Base-by-base conservation (phyloP, 2,888 invertebrate genomes). In the Tenthredo livida region DNA sequence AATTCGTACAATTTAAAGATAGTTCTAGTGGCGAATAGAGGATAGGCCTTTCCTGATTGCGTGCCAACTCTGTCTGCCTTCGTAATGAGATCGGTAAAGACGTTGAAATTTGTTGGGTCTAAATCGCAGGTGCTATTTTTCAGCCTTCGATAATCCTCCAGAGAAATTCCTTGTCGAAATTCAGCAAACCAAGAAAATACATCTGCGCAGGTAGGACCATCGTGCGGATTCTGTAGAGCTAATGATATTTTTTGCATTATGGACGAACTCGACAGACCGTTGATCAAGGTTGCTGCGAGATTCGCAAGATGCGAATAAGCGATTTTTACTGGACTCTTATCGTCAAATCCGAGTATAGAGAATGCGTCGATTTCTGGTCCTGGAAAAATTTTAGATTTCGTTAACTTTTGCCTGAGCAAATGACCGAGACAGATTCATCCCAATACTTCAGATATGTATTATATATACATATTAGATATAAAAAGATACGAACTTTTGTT, bases 51-150 rank as follows among this genome's bases (percentile, higher is more conserved):
- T n/a, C 87, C 86, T 0, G 91, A 89, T 21, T 85, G 87, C 9
- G 84, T 29, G 90, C 91, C 92, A 5, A 87, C 37, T 3, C 47
- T 80, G 9, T 85, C 86, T 70, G 89, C 87, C 7, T 85, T 85
- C 85, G 89, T 67, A 70, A 89, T 89, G 0, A 92, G 86, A 72
- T 92, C 90, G 29, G 88, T 89, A 75, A 88, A 92, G 0, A 86
- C 88, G 40, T 92, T 92, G 67, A 92, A 92, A 54, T 90, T 88
- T 0, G 90, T 89, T 0, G 90, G 89, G 83, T 89, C 89, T 21
- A 86, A 85, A 40, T 91, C 89, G 67, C 92, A 92, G 0, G 88
- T 90, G 47, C 90, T 90, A 84, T 91, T 90, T 85, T 90, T 89
- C 10, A 92, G 67, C 0, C 29, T 89, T 15, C 67, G 82, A 67